phyloP scores from a whole-genome alignment of 1,140 invertebrate genomes.

The Zaprionus taronus region DNA sequence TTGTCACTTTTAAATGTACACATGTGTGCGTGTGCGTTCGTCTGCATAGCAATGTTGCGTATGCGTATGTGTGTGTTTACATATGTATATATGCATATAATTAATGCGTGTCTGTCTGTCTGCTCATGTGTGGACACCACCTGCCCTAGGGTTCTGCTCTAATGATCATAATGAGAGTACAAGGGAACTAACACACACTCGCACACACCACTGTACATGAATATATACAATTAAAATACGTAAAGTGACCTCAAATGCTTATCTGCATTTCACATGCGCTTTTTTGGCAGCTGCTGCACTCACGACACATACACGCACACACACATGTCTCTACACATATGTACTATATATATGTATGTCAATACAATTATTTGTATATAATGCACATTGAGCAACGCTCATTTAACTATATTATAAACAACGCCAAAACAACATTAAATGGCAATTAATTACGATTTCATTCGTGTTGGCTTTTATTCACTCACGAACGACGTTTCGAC shows the following conservation, averaged over 20 bases:
- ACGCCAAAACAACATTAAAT: constrained; percentile 67
- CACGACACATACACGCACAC: constrained; percentile 40
- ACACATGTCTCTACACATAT: constrained; percentile 23
- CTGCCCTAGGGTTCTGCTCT: constrained; percentile 76
- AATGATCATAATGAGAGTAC: constrained; percentile 65
- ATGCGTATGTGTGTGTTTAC: constrained; percentile 26
- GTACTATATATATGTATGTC: constrained; percentile 20
- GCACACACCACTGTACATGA: constrained; percentile 17
- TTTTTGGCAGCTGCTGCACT: constrained; percentile 64
- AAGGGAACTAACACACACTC: constrained; percentile 42
- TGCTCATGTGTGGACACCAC: constrained; percentile 71
- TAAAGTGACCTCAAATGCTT: constrained; percentile 53
- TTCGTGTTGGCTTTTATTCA: constrained; percentile 70
- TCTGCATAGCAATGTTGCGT: constrained; percentile 24
- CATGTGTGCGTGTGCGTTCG: constrained; percentile 7
- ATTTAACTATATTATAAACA: constrained; percentile 64
- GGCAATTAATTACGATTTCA: constrained; percentile 75
- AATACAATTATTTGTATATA: constrained; percentile 49
- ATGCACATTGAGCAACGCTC: constrained; percentile 18
- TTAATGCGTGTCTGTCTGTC: constrained; percentile 64
- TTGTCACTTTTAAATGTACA: constrained; percentile 39
- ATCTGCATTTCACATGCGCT: constrained; percentile 59
- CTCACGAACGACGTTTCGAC: constrained; percentile 50
- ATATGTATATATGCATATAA: constrained; percentile 55
- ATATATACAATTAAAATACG: constrained; percentile 50